A percentile compares a stretch with the other conserved stretches of the same genome.
Conservation (phyloP, 2,888 invertebrate genomes). For the Diaprepes abbreviatus region DNA sequence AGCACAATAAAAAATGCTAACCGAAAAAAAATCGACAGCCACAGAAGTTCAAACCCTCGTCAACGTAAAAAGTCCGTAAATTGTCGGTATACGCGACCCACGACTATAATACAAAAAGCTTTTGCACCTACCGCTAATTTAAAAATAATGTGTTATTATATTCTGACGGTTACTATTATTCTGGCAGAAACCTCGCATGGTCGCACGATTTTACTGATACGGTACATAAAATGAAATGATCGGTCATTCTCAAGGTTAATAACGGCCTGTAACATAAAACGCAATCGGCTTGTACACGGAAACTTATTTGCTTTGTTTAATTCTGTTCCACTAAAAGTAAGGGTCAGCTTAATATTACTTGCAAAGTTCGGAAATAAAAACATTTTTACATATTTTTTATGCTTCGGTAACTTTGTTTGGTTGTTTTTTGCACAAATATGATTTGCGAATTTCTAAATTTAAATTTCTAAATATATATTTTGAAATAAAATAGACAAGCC, state of each 20-base stretch:
- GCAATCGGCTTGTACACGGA: constrained; percentile 59
- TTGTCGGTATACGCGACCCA: too few relatives aligned
- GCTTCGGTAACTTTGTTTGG: background rate
- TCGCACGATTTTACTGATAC: constrained; percentile 56
- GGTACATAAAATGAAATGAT: constrained; percentile 62
- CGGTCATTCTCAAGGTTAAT: constrained; percentile 63
- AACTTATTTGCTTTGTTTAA: constrained; percentile 55
- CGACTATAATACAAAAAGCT: background rate
- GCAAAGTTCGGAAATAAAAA: background rate
- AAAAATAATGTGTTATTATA: constrained; percentile 34
- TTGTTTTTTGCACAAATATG: too few relatives aligned
- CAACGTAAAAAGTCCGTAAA: too few relatives aligned
- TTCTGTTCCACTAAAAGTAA: constrained; percentile 32
- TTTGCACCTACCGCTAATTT: constrained; percentile 27
- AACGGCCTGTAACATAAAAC: constrained; percentile 58
- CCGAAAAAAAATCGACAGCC: too few relatives aligned
- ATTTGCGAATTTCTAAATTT: too few relatives aligned
- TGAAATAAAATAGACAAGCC: too few relatives aligned
- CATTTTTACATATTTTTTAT: constrained; percentile 11
- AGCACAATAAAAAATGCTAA: too few relatives aligned
- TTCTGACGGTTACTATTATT: constrained; percentile 24
- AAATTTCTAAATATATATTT: too few relatives aligned
- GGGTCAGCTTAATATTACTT: background rate
- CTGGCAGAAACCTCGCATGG: constrained; percentile 46
- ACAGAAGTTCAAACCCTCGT: too few relatives aligned